Base-by-base conservation (phyloP, 1,140 invertebrate species). In the Hycleus cichorii region DNA sequence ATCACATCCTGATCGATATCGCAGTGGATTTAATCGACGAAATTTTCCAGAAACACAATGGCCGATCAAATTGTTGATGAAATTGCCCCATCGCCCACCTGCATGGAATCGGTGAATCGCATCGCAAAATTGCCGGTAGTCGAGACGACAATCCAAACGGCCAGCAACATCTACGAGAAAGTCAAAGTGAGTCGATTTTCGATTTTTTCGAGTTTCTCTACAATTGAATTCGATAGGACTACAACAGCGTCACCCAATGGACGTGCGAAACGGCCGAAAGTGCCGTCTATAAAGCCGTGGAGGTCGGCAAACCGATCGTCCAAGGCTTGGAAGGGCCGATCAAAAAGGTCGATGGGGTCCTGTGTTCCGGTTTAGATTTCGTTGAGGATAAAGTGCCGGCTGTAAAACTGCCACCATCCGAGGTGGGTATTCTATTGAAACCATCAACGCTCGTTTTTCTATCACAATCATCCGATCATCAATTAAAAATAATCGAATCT, bases 41-140 rank as follows among this genome's bases (percentile, higher is more conserved):
- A 10, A 42, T 8, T 46, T 47, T 38, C 9, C 24, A 54, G 51
- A 8, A 10, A 45, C 3, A 40, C 5, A 47, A 47, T 47, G 43
- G 52, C 52, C 9, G 52, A 55, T 18, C 18, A 18, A 18, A 1
- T 18, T 24, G 40, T 11, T n/a, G 11, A 42, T 42, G 27, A 55
- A 55, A 44, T 55, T 38, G 9, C 42, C 9, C 39, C 12, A 25
- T 39, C 43, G 27, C 63, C 63, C 27, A 65, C 65, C 10, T 69
- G 67, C 32, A 64, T 74, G 64, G 74, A 80, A 65, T 80, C 79
- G 12, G 76, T 81, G 0, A 69, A 73, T 3, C 74, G 78, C 49
- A 75, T 82, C 27, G 70, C 76, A 3, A 79, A 73, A 60, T 60
- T 82, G n/a, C 81, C 81, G 0, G 76, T 81, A 5, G 74, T 82